Evolutionary conservation across 2,113 vertebrate species (phyloP).

Genomic region (Apteryx mantelli): DNA sequence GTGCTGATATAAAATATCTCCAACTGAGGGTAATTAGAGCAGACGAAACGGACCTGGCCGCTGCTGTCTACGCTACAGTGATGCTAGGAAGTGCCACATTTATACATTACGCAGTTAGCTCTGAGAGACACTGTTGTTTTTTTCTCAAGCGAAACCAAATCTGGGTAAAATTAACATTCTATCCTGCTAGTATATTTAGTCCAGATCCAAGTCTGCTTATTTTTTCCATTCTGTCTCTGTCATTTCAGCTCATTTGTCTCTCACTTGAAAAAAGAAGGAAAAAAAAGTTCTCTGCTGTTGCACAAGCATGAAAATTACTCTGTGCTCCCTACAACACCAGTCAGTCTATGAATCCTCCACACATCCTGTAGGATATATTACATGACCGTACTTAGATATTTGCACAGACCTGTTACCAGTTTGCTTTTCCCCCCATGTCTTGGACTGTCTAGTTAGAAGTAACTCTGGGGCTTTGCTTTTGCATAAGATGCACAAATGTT

Average conservation of each 20-base stretch:
- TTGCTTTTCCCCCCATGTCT: background rate
- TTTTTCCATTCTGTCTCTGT: conserved; percentile 50
- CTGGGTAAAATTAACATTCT: conserved; percentile 61
- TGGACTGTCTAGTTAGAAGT: background rate
- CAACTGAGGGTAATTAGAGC: background rate
- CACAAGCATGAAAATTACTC: background rate
- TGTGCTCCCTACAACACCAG: background rate
- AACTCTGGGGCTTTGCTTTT: background rate
- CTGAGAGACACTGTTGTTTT: background rate
- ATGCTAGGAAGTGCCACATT: background rate
- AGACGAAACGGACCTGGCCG: background rate
- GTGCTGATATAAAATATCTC: background rate
- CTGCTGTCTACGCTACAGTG: background rate
- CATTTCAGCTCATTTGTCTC: background rate
- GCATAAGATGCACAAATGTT: background rate
- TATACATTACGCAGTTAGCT: background rate
- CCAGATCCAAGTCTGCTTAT: conserved; percentile 45
- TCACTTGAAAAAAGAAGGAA: background rate
- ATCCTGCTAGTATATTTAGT: background rate
- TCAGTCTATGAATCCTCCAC: background rate
- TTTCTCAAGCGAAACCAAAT: conserved; percentile 17
- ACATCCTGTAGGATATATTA: background rate
- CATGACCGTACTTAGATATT: background rate
- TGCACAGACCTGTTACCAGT: background rate
- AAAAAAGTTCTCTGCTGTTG: background rate